Base-by-base conservation (phyloP, 37 sponge, comb jelly and placozoan genomes). In the Hexactinellida sp. region DNA sequence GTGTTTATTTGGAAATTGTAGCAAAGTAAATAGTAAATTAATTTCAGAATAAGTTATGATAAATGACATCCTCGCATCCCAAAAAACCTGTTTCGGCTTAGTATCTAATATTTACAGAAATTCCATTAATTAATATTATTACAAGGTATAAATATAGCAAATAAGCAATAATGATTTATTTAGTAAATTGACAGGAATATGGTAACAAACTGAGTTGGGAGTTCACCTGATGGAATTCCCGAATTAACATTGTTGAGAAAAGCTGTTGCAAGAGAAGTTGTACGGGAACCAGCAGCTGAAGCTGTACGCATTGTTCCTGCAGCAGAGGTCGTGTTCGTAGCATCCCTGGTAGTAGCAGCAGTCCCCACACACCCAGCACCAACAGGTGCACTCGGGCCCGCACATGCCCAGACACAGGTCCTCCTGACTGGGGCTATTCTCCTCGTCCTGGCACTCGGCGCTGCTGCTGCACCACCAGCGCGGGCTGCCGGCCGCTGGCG, bases 281-380 rank as follows among this genome's bases (percentile, higher is more conserved):
- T 83, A 36, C 28, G 91, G 94, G 38, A 93, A 87, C 35, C 91
- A 37, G 37, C 92, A 94, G 37, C 0, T 54, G 19, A 86, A 88
- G 39, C 55, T 54, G 25, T 86, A 36, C 83, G 82, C 86, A 5
- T 88, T 90, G 38, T 86, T 38, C 37, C 88, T 82, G 54, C 95
- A 95, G 85, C 93, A 95, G 28, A 92, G 28, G 36, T 92, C 93
- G 83, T 95, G 95, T 9, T 85, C 90, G 63, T 87, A 88, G 84
- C 95, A 95, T 3, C 95, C 95, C 30, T 87, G 83, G 41, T 95
- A 93, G 36, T 76, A 89, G 83, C 95, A 95, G 83, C 95, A 95
- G 83, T 95, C 93, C 1, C 91, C 91, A 87, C 95, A 95, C 30
- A 92, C 88, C 87, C 88, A 92, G 52, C 85, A 85, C 95, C 95